Evolutionary conservation across 37 sponge, comb jelly and placozoan species (phyloP), one percentile per base, ranked within the genome.

Genomic region (Theonella swinhoei): DNA sequence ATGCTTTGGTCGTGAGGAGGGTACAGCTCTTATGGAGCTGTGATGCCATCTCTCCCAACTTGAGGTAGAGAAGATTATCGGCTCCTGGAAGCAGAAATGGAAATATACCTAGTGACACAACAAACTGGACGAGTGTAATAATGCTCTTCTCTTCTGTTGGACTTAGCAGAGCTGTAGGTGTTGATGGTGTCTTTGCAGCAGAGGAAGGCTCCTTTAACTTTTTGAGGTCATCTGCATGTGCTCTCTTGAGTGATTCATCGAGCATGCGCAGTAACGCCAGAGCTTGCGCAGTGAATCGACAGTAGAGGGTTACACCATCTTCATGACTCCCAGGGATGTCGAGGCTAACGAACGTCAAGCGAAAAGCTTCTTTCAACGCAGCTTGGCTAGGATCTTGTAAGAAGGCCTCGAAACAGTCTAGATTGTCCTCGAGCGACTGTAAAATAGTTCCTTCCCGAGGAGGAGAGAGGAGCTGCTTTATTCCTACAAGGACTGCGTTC

Each of bases 71-170:
- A 14, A 87, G 75, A 23, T 22, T 35, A n/a, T 76, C 90, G 32
- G 89, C 84, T 0, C 90, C 88, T 32, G 83, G 74, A 37, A 77
- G 24, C 19, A 95, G 88, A 59, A 81, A 87, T 39, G 94, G 94
- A 42, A 66, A 79, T 29, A 90, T 33, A 5, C 96, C 96, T 30
- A 95, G 85, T 4, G 38, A 66, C 26, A 90, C 85, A 42, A 87
- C 38, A 42, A 87, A 84, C 72, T 95, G 93, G 17, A 84, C 28
- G 22, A 91, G 37, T 39, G 62, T 39, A 9, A 42, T 22, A 9
- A 89, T 38, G 22, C 39, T 31, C 28, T 89, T 88, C 24, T 83
- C 79, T 24, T 95, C 86, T 22, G 66, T 2, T 0, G 78, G 60
- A 32, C 95, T 82, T 41, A 95, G 78, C 42, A 93, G 19, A 9